These are phyloP conservation scores for Istiophorus platypterus DNA, from an alignment of 2,113 vertebrate genomes.

Conservation along the genomic window DNA sequence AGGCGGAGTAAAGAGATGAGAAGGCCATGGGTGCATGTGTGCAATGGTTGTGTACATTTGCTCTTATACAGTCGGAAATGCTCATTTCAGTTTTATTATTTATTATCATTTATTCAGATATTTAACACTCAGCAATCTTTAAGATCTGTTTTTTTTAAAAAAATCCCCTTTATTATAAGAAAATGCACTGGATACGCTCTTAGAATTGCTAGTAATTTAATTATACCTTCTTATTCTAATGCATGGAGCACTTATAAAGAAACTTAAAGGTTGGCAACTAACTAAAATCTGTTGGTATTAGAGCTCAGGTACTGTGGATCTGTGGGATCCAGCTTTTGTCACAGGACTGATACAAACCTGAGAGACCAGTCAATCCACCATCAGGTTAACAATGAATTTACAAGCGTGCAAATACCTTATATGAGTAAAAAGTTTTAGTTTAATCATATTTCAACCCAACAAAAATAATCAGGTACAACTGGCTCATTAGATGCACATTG, in stretches of 20 bases:
- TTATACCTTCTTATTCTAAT: background rate
- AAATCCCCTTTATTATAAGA: too few species aligned
- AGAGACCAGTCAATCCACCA: background rate
- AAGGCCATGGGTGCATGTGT: slow-evolving; percentile 45
- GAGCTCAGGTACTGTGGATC: background rate
- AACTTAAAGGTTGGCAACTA: background rate
- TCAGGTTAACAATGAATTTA: background rate
- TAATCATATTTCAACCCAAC: background rate
- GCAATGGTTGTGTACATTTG: background rate
- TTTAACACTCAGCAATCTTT: background rate
- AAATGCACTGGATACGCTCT: background rate
- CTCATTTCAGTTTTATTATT: too few species aligned
- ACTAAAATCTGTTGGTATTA: background rate
- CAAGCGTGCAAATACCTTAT: background rate
- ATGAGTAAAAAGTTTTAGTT: background rate
- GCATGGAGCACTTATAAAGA: background rate
- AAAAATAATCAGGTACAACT: background rate
- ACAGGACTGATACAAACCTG: background rate
- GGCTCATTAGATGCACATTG: background rate
- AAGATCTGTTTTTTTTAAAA: background rate
- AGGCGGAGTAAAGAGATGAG: slow-evolving; percentile 52
- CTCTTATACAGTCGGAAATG: background rate
- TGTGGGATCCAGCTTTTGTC: background rate
- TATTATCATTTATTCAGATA: too few species aligned
- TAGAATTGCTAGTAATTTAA: background rate